Evolutionary conservation across 2,113 vertebrate genomes (phyloP).

Genomic region (Harpagus bidentatus): DNA sequence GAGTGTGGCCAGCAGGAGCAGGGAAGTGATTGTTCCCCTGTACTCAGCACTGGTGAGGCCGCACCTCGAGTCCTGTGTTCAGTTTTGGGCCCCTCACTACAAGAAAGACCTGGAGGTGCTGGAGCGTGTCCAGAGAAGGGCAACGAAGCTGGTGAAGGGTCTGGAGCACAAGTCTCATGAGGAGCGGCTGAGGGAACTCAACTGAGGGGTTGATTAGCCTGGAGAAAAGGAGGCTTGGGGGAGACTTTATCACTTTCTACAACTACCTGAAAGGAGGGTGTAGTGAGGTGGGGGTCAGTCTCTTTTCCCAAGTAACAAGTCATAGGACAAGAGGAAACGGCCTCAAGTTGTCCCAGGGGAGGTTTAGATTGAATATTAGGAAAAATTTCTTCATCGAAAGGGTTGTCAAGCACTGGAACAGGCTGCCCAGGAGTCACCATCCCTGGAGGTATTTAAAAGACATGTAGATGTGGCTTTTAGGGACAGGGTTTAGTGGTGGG

Average conservation of each 20-base stretch:
- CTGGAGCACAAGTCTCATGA: no score
- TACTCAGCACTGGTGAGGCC: background rate
- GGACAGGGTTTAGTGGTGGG: background rate
- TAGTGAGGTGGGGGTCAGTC: no score
- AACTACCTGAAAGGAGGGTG: background rate
- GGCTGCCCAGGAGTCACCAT: no score
- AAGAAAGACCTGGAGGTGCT: no score
- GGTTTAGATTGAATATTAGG: background rate
- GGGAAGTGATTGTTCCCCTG: fast-evolving
- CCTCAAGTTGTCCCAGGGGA: background rate
- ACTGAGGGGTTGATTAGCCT: no score
- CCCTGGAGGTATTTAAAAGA: background rate
- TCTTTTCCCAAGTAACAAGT: no score
- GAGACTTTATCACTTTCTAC: background rate
- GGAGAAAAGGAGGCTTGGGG: background rate
- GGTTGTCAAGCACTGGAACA: no score
- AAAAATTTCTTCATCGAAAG: no score
- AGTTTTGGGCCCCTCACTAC: background rate
- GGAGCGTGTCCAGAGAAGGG: no score
- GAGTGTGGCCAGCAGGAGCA: background rate
- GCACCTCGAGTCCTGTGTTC: background rate
- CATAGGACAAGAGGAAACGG: background rate
- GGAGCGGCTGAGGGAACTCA: no score
- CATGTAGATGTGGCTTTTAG: background rate
- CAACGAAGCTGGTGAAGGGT: no score